Evolutionary conservation across 64 coral and sea anemone species (phyloP), one percentile per base, ranked within the genome.

Genomic region (Stylophora pistillata): DNA sequence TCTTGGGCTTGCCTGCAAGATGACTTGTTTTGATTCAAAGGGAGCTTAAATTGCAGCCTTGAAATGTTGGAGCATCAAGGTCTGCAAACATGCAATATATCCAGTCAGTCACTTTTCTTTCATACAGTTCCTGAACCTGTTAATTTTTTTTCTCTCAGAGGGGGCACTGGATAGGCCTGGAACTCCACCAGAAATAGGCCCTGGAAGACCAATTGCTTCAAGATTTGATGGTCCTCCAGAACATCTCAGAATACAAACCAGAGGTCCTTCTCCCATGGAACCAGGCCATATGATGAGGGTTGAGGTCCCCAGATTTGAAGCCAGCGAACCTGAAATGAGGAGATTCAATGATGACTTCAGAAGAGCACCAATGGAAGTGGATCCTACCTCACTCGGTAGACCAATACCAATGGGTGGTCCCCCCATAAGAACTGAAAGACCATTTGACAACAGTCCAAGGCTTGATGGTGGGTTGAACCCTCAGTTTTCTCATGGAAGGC

Each of bases 281-380:
- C 70, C 34, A 56, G 82, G 73, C 59, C 81, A 74, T 28, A 58
- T 76, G 13, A 56, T 78, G 56, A 74, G 76, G 27, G 73, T 70
- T 37, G 74, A 85, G 55, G 62, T 32, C 15, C 76, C 82, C 58
- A 80, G 41, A 70, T 76, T 78, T 60, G 58, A 69, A 57, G 6
- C 16, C 23, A 75, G 62, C 14, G 70, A 87, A 27, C 85, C 85
- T 18, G 65, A 56, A 13, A 58, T 73, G 85, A 34, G 33, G 15
- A 21, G 85, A 70, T 56, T 10, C 88, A 58, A 66, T 66, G 72
- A 82, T 71, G 62, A 92, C 21, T 79, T 89, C 29, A 95, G 89
- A 73, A 78, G 94, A 25, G 64, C 68, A 10, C 77, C 78, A 55
- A 61, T 84, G 30, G 73, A 89, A 20, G 60, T 26, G 52, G 80